Evolutionary conservation across 2,797 vertebrate species (phyloP).

Genomic region (Danio albolineatus): DNA sequence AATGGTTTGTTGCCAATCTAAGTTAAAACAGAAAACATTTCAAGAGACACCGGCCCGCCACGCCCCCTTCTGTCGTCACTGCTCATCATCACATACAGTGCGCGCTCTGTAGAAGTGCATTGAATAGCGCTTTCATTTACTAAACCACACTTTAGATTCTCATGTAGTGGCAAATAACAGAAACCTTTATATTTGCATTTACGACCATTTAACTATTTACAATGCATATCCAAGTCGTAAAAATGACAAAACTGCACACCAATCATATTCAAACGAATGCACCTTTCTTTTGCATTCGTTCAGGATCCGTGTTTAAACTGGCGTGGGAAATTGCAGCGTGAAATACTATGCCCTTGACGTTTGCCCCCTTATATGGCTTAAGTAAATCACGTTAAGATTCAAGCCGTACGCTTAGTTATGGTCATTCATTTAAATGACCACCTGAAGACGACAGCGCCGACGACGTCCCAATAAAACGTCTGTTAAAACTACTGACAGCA

Average conservation of each 20-base stretch:
- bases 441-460: background rate
- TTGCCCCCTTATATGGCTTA: constrained; percentile 24
- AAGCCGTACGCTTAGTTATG: background rate
- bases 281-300: background rate
- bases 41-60: background rate
- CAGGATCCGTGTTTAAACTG: background rate
- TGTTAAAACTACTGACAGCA: background rate
- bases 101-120: background rate
- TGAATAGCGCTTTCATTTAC: constrained; percentile 16
- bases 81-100: background rate
- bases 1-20: background rate
- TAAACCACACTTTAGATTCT: background rate
- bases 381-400: constrained; percentile 4
- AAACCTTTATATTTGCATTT: background rate
- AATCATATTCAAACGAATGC: background rate
- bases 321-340: background rate
- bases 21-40: background rate
- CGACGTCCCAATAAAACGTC: no score
- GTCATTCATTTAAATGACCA: background rate
- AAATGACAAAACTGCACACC: no score
- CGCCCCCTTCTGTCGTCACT: constrained; percentile 22
- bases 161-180: background rate
- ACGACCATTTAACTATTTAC: background rate
- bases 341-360: constrained; percentile 61
- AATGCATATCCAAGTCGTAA: background rate